A percentile compares a stretch with the other conserved stretches of the same genome.
These are phyloP conservation scores for Crotalus horridus DNA, from an alignment of 2,113 vertebrate genomes.

Conservation along the genomic window DNA sequence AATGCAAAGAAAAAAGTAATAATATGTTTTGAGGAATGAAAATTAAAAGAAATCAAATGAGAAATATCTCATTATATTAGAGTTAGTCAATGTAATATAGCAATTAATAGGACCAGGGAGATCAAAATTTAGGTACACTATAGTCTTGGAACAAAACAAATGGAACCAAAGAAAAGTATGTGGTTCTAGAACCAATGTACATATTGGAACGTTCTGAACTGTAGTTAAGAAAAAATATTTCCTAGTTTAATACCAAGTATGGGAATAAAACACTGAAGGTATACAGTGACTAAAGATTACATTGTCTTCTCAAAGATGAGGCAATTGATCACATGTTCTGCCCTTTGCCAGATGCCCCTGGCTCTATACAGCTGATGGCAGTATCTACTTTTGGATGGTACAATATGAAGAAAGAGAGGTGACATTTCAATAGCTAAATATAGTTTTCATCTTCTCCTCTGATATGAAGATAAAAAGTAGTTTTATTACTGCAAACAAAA, in stretches of 20 bases:
- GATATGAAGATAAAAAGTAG: neutral
- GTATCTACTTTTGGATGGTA: too few species aligned
- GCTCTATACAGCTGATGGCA: neutral
- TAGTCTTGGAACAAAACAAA: neutral
- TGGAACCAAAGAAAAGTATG: neutral
- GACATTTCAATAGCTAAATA: neutral
- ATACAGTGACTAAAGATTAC: too few species aligned
- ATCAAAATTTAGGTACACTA: neutral
- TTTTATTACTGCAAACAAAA: conserved; percentile 44
- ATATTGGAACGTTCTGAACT: neutral
- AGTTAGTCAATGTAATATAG: neutral
- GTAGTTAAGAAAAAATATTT: neutral
- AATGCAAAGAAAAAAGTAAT: neutral
- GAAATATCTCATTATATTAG: neutral
- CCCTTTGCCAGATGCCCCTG: neutral
- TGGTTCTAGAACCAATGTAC: neutral
- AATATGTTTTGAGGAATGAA: neutral
- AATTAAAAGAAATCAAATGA: neutral
- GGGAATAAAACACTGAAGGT: too few species aligned
- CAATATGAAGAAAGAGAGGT: neutral
- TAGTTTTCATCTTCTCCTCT: neutral
- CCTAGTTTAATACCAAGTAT: too few species aligned
- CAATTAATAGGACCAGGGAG: neutral
- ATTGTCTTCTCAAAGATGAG: too few species aligned
- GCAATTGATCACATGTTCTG: too few species aligned